Conservation (phyloP, 2,113 vertebrate species). For the Casuarius casuarius region DNA sequence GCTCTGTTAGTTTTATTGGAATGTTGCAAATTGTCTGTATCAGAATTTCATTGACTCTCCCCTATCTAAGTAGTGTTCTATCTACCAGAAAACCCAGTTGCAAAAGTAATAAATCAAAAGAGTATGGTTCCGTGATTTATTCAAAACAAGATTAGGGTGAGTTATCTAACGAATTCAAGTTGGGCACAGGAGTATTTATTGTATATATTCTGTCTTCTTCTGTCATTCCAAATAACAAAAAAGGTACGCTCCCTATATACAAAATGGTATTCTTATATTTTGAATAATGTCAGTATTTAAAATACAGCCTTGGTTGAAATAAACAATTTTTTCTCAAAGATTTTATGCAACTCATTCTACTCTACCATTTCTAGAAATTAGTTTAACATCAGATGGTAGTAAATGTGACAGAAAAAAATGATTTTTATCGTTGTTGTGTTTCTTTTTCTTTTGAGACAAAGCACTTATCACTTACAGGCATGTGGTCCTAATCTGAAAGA, state of each 20-base stretch:
- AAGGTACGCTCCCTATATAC: background rate
- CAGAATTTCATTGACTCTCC: background rate
- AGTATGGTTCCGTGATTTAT: background rate
- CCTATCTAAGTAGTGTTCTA: background rate
- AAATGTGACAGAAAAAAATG: conserved; percentile 21
- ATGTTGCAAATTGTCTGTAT: background rate
- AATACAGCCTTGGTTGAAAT: background rate
- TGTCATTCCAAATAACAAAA: background rate
- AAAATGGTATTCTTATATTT: background rate
- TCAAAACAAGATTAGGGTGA: background rate
- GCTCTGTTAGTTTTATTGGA: background rate
- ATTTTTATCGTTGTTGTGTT: background rate
- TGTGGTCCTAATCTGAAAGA: conserved; percentile 68
- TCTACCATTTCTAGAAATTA: background rate
- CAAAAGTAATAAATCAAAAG: background rate
- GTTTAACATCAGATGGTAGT: background rate
- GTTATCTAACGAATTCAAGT: background rate
- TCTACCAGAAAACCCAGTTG: background rate
- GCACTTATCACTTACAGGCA: conserved; percentile 49
- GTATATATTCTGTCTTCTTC: background rate
- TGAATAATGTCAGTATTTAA: background rate
- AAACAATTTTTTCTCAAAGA: background rate
- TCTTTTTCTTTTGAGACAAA: conserved; percentile 32
- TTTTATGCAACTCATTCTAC: background rate
- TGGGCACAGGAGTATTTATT: background rate